These are phyloP conservation scores for Erynnis tages DNA, from an alignment of 2,888 invertebrate genomes.

Conservation along the genomic window DNA sequence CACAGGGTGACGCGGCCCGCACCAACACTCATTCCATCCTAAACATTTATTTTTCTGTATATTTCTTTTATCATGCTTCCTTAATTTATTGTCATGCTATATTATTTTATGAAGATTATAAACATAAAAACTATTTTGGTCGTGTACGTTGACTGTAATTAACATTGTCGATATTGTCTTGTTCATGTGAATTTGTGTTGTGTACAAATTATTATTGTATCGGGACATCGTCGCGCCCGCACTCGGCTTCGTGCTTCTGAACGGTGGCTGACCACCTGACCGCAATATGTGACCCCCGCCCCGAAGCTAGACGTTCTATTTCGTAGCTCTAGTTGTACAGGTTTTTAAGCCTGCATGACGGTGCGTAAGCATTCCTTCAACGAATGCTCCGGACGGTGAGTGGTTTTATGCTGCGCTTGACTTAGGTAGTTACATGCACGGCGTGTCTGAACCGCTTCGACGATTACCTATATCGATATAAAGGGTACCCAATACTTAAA, in stretches of 20 bases:
- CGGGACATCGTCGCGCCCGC: conserved; percentile 71
- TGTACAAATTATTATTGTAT: conserved; percentile 55
- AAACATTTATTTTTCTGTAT: conserved; percentile 44
- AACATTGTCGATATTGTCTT: conserved; percentile 71
- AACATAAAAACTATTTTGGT: conserved; percentile 78
- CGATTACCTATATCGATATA: conserved; percentile 38
- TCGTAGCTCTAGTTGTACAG: conserved; percentile 70
- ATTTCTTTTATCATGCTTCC: conserved; percentile 65
- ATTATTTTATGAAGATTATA: conserved; percentile 47
- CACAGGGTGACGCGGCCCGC: conserved; percentile 60
- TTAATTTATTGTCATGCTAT: conserved; percentile 63
- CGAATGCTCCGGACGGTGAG: conserved; percentile 75
- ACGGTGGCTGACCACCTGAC: conserved; percentile 63
- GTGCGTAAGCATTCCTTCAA: conserved; percentile 74
- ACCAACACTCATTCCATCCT: conserved; percentile 54
- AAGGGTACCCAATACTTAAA: conserved; percentile 12
- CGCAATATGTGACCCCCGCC: conserved; percentile 66
- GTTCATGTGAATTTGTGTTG: conserved; percentile 81
- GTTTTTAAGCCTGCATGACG: conserved; percentile 70
- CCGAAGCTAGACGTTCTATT: conserved; percentile 61
- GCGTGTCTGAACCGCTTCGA: conserved; percentile 35
- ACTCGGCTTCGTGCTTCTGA: conserved; percentile 73
- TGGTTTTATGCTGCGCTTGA: conserved; percentile 62
- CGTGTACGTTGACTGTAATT: conserved; percentile 71
- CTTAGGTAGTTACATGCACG: conserved; percentile 28